Conservation (phyloP, 1,140 invertebrate species). For the Ceratina japonica region DNA sequence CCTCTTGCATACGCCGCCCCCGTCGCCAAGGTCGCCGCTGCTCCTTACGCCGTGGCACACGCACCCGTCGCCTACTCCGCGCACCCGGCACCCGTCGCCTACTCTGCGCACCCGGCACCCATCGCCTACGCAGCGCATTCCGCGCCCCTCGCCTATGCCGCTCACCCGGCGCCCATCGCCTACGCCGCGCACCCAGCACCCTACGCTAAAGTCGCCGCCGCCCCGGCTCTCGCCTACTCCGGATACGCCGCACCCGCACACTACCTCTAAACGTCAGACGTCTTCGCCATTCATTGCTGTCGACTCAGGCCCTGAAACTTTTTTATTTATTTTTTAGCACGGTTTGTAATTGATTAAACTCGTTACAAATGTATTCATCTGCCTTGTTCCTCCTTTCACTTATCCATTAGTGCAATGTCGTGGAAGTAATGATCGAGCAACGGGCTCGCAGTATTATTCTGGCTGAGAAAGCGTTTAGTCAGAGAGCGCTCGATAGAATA, state of each 20-base stretch:
- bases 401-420: no score
- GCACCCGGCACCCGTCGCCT: conserved; percentile 14
- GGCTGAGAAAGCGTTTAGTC: not conserved
- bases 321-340: conserved; percentile 60
- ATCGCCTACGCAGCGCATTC: conserved; percentile 39
- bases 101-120: conserved; percentile 44
- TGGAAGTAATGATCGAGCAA: not conserved
- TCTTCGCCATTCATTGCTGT: conserved; percentile 25
- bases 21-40: conserved; percentile 25
- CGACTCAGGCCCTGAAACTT: conserved; percentile 57
- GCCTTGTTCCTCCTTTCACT: no score
- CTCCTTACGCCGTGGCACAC: conserved; percentile 36
- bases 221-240: conserved; percentile 23
- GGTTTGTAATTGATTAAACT: conserved; percentile 59
- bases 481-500: not conserved
- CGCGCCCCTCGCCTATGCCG: conserved; percentile 23
- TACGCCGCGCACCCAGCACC: conserved; percentile 31
- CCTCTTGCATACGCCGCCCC: conserved; percentile 45
- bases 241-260: conserved; percentile 29
- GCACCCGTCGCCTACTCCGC: conserved; percentile 33
- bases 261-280: conserved; percentile 51
- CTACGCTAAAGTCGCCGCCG: conserved; percentile 31
- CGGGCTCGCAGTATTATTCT: not conserved
- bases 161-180: not conserved
- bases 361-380: conserved; percentile 43